A percentile compares a stretch with the other conserved stretches of the same genome.
Conservation (phyloP, 2,888 invertebrate species). For the Portevinia maculata region DNA sequence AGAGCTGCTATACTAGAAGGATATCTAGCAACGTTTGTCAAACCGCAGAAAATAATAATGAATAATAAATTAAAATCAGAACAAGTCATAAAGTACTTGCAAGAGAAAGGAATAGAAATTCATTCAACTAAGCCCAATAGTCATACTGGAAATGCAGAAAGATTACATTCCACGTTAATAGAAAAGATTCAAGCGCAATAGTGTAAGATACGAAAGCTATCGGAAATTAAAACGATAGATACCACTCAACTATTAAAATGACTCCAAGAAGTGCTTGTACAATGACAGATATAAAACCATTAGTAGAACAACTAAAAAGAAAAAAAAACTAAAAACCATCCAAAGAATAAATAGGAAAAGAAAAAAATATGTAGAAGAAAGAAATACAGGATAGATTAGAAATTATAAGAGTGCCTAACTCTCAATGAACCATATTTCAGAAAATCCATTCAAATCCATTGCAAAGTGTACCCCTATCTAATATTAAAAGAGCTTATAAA, state of each 20-base stretch:
- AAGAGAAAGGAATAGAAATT: neutral
- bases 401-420: too few relatives aligned
- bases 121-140: slow-evolving; percentile 8
- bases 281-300: too few relatives aligned
- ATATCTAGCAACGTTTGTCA: slow-evolving; percentile 19
- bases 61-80: neutral
- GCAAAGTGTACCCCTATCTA: too few relatives aligned
- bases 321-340: too few relatives aligned
- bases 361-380: too few relatives aligned
- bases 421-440: too few relatives aligned
- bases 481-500: too few relatives aligned
- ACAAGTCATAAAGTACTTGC: slow-evolving; percentile 1
- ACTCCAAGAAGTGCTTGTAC: neutral
- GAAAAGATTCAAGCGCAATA: neutral
- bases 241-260: slow-evolving; percentile 4
- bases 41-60: slow-evolving; percentile 27
- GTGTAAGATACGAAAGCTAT: neutral
- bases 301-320: too few relatives aligned
- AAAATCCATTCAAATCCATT: too few relatives aligned
- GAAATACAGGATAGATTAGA: too few relatives aligned
- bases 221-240: slow-evolving; percentile 10
- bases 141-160: slow-evolving; percentile 3
- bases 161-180: neutral
- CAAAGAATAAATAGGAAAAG: too few relatives aligned
- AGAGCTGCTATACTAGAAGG: neutral